These are phyloP conservation scores for Conchocele bisecta DNA, from an alignment of 2,888 invertebrate genomes.

Conservation along the genomic window DNA sequence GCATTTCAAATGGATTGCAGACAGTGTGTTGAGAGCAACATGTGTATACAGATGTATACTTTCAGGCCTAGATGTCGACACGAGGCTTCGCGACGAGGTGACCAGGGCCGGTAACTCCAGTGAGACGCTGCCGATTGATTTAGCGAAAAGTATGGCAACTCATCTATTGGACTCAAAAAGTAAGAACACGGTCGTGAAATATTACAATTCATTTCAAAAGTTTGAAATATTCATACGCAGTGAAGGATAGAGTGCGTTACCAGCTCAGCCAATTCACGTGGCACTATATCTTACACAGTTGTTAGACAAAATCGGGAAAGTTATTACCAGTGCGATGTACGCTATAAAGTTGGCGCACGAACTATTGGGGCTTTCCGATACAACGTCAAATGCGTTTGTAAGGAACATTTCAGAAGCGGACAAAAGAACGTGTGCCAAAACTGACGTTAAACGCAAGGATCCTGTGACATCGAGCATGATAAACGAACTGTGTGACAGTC, in stretches of 20 bases:
- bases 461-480: background rate
- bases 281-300: slow-evolving; percentile 30
- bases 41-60: too few species aligned
- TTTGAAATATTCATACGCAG: too few species aligned
- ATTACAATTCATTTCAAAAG: too few species aligned
- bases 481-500: background rate
- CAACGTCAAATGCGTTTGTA: slow-evolving; percentile 2
- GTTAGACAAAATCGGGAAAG: background rate
- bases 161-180: too few species aligned
- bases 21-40: background rate
- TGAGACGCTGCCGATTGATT: too few species aligned
- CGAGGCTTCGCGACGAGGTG: too few species aligned
- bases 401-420: background rate
- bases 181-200: too few species aligned
- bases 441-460: slow-evolving; percentile 2
- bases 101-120: too few species aligned
- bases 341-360: slow-evolving; percentile 6
- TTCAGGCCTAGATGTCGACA: too few species aligned
- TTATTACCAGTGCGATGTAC: background rate
- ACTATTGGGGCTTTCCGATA: background rate
- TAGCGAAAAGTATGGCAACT: too few species aligned
- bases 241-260: slow-evolving; percentile 11
- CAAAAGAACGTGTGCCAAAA: background rate
- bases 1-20: background rate
- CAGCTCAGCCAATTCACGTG: slow-evolving; percentile 28